A percentile compares a stretch with the other conserved stretches of the same genome.
Conservation (phyloP, 2,888 invertebrate genomes). For the Stramonita haemastoma region DNA sequence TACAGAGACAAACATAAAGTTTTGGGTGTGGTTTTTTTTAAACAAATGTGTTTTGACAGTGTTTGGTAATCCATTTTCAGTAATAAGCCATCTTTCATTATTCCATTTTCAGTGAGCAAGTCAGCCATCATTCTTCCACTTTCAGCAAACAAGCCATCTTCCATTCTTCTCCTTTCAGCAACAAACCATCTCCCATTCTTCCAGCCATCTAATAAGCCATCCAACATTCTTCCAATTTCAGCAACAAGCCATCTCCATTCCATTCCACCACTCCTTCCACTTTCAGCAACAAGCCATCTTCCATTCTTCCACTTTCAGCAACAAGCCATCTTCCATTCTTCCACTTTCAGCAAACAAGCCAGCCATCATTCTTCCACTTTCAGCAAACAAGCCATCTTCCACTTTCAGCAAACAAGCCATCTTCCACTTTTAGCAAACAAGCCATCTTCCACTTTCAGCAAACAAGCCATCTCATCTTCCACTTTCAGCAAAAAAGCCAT, state of each 20-base stretch:
- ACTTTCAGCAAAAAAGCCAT: neutral
- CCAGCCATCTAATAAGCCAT: neutral
- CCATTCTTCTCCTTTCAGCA: neutral
- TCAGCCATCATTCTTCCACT: no score
- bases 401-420: neutral
- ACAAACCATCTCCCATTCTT: no score
- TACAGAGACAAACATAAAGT: no score
- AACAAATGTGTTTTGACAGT: no score
- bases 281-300: neutral
- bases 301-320: neutral
- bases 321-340: neutral
- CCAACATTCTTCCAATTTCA: neutral
- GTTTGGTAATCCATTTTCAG: no score
- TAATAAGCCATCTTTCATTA: no score
- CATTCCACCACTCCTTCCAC: neutral
- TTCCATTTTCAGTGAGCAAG: no score
- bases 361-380: neutral
- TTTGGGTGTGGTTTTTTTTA: no score
- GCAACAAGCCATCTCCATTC: neutral
- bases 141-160: neutral
- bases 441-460: neutral
- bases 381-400: neutral
- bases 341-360: neutral
- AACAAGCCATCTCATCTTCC: neutral
- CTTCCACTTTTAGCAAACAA: neutral